Percentiles rank a stretch among this genome's conserved stretches.
phyloP scores from a whole-genome alignment of 2,797 vertebrate species.

The Aldrovandia affinis region DNA sequence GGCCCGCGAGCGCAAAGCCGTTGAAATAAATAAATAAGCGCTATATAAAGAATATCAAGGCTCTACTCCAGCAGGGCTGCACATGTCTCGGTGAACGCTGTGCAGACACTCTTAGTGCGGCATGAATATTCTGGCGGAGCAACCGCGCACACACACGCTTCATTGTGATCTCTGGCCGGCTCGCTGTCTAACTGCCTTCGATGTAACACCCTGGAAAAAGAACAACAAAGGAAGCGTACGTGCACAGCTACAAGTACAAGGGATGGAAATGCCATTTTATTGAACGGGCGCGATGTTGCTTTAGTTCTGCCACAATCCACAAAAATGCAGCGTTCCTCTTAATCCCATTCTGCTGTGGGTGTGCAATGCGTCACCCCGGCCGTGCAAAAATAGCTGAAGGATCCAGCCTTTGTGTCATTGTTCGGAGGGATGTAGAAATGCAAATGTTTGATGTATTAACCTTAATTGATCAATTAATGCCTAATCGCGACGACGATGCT shows the following conservation, averaged over 20 bases:
- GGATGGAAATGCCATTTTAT: neutral
- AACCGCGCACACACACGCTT: slow-evolving; percentile 12
- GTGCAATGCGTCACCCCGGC: neutral
- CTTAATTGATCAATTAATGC: neutral
- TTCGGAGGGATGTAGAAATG: neutral
- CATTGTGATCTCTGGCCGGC: slow-evolving; percentile 2
- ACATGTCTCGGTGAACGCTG: neutral
- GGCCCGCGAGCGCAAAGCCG: neutral
- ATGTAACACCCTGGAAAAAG: neutral
- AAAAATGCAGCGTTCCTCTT: neutral
- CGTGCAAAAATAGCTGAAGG: neutral
- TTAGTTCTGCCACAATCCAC: neutral
- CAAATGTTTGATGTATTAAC: neutral
- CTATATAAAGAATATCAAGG: slow-evolving; percentile 19
- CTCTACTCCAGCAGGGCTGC: slow-evolving; percentile 4
- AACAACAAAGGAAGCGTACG: neutral
- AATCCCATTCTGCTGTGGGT: neutral
- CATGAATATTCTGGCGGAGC: slow-evolving; percentile 15
- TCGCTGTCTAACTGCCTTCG: neutral
- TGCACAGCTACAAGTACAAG: neutral
- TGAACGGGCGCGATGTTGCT: neutral
- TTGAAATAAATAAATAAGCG: slow-evolving; percentile 26
- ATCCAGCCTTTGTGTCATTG: neutral
- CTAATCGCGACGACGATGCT: neutral
- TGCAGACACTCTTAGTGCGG: neutral